These are phyloP conservation scores for Neomonachus schauinslandi DNA, from an alignment of 2,113 vertebrate species.

Conservation along the genomic window DNA sequence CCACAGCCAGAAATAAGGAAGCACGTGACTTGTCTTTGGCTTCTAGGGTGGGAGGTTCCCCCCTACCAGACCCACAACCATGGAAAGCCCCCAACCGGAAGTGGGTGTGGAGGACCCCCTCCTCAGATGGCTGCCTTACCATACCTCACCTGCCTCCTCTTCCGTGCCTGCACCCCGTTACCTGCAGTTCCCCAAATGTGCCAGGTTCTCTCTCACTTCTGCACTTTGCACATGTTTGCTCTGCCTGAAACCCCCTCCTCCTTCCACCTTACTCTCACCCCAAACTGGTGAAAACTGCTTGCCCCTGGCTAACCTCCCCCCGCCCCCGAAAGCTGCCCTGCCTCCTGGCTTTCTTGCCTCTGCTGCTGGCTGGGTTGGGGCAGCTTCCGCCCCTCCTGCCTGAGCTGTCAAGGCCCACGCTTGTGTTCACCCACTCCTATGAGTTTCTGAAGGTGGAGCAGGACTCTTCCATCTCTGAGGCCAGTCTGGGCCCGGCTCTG, in stretches of 20 bases:
- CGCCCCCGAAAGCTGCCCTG: neutral
- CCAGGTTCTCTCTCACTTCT: neutral
- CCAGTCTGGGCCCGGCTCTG: neutral
- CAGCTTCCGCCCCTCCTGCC: neutral
- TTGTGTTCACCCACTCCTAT: too few species aligned
- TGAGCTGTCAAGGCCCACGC: neutral
- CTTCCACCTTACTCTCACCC: neutral
- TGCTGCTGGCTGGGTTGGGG: neutral
- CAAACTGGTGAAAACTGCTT: neutral
- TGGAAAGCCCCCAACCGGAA: neutral
- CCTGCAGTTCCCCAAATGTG: accelerated
- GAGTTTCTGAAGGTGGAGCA: neutral
- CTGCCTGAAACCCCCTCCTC: neutral
- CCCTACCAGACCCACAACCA: neutral
- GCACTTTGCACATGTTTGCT: neutral
- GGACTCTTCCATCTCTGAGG: neutral
- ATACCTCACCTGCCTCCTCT: neutral
- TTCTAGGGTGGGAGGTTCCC: neutral
- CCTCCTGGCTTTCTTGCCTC: neutral
- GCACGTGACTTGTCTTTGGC: neutral
- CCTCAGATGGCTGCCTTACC: too few species aligned
- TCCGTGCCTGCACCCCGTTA: accelerated
- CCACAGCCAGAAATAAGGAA: neutral
- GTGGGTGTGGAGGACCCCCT: neutral
- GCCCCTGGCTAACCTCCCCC: neutral